Evolutionary conservation across 1,140 invertebrate species (phyloP), one percentile per base, ranked within the genome.

Genomic region (Fopius arisanus): DNA sequence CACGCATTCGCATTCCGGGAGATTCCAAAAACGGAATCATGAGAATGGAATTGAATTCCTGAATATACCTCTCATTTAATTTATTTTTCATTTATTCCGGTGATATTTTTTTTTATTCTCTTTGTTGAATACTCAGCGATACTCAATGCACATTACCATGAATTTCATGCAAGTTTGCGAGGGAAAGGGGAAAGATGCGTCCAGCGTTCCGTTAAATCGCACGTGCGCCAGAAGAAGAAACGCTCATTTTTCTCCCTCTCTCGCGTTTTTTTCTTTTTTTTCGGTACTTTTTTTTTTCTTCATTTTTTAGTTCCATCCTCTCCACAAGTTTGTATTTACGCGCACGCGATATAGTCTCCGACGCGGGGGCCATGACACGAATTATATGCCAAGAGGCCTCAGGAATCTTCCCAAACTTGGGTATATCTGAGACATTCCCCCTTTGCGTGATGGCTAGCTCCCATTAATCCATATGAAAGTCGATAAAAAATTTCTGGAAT

Each of bases 11-110:
- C 59, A 80, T 80, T 81, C 79, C 78, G 74, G 37, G 59, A 63
- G 66, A 54, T 69, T 69, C 80, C 78, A 78, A 80, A 81, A 80
- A 79, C 75, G 79, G 41, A 69, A 69, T 69, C 23, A 48, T 26
- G 43, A 28, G 41, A 69, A 69, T 69, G 4, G 41, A 51, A 69
- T 48, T 43, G 54, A 65, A 31, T 65, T 65, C 29, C 14, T 23
- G 54, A 26, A 59, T 48, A 48, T 48, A 48, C 10, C 10, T 62
- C 23, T 14, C 28, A 28, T 62, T 62, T 62, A 62, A 29, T 33
- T 65, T 65, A 31, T 65, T 65, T 65, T 65, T 65, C 26, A 31
- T 65, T 33, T 33, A 31, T 65, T 31, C 62, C n/a, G 33, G 14
- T 19, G n/a, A n/a, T 7, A 33, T 16, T 31, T 16, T 31, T 65